These are phyloP conservation scores for Doryteuthis pealeii DNA, from an alignment of 1,140 invertebrate species.

Conservation along the genomic window DNA sequence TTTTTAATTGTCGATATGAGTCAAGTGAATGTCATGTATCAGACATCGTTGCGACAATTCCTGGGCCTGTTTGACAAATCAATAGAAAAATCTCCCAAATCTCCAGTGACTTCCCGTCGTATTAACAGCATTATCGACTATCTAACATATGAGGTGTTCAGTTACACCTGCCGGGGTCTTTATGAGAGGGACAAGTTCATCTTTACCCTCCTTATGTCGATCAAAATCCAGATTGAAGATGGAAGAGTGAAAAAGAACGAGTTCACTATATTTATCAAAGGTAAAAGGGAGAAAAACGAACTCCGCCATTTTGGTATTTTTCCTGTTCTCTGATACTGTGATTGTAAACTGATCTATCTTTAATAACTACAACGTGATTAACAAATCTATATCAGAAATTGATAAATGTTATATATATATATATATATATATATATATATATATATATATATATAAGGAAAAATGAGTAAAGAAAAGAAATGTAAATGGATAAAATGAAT, in stretches of 20 bases:
- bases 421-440: no score
- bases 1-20: conserved; percentile 97
- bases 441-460: no score
- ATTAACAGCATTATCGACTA: conserved; percentile 88
- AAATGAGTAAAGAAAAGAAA: no score
- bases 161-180: conserved; percentile 84
- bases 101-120: conserved; percentile 75
- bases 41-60: conserved; percentile 94
- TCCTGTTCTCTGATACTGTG: background rate
- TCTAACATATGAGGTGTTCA: conserved; percentile 89
- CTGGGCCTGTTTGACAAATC: conserved; percentile 88
- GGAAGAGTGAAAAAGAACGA: conserved; percentile 82
- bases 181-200: conserved; percentile 91
- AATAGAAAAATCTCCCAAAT: conserved; percentile 64
- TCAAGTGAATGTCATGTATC: conserved; percentile 95
- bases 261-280: conserved; percentile 94
- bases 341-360: no score
- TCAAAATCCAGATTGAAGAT: conserved; percentile 83
- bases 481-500: no score
- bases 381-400: no score
- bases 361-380: background rate
- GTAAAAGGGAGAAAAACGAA: conserved; percentile 35
- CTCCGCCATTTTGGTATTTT: background rate
- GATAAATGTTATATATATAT: no score
- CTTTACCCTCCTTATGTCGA: conserved; percentile 89